phyloP scores from a whole-genome alignment of 2,113 vertebrate genomes.

The Cyanistes caeruleus region DNA sequence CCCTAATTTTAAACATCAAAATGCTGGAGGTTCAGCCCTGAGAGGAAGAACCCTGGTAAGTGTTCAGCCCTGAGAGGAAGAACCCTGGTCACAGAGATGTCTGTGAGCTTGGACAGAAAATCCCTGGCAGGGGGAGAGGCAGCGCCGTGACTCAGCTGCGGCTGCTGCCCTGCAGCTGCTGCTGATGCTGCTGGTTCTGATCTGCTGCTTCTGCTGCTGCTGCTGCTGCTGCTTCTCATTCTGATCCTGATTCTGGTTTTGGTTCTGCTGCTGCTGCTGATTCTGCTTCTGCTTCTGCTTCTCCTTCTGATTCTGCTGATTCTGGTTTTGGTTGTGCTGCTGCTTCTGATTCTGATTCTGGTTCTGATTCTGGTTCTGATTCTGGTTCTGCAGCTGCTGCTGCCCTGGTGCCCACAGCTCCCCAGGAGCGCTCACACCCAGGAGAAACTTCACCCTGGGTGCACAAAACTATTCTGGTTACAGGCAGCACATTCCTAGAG shows the following conservation, averaged over 20 bases:
- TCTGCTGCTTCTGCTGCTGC: neutral
- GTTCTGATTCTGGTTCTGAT: neutral
- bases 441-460: neutral
- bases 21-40: neutral
- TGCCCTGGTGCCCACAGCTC: neutral
- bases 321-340: accelerated
- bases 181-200: accelerated
- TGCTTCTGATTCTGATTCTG: neutral
- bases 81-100: neutral
- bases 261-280: neutral
- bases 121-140: neutral
- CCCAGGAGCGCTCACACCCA: accelerated
- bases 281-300: neutral
- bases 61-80: neutral
- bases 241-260: neutral
- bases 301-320: accelerated
- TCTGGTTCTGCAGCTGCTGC: neutral
- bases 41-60: neutral
- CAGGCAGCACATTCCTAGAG: neutral
- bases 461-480: accelerated
- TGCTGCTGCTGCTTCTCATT: accelerated
- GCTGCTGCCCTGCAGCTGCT: neutral
- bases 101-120: neutral
- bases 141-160: constrained; percentile 14
- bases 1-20: accelerated